Base-by-base conservation (phyloP, 2,888 invertebrate species). In the Coelopa pilipes region DNA sequence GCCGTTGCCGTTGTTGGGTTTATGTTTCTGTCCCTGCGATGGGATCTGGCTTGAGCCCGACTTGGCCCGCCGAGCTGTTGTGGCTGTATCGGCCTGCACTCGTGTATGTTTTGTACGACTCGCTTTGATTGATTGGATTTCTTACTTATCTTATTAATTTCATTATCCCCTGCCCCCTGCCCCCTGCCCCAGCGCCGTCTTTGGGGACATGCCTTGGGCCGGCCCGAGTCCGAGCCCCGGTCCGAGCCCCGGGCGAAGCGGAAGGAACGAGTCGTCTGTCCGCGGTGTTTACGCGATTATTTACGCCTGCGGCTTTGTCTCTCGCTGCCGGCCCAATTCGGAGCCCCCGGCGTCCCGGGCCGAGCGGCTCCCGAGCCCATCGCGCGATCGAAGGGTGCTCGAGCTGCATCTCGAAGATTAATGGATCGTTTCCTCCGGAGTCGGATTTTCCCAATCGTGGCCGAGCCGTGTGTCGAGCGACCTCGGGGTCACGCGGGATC, bases 121-220 rank as follows among this genome's bases (percentile, higher is more conserved):
- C 79, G 80, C 81, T 82, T 84, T 85, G 84, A 85, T 85, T 85
- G 84, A 85, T 85, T 84, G 84, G 84, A 83, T 85, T 85, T 80
- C 81, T 83, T 83, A 83, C 82, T 85, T 85, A 83, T 83, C 82
- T 84, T 83, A 84, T 84, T 85, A 85, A 85, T 83, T 84, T 84
- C 80, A 73, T 74, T 59, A 70, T 77, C 68, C 63, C 75, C 70
- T 19, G 46, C n/a, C 63, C 4, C 34, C 49, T 47, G 66, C 57
- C 1, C 5, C 21, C 19, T 65, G 17, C 15, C 34, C 34, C 34
- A n/a, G n/a, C n/a, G 34, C 7, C 34, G 34, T 4, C 34, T 34
- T 4, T 34, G 2, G 2, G 34, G 2, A 34, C 34, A 34, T 34
- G 34, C 34, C 34, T 34, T 34, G 34, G 34, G 34, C 34, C 7